phyloP scores from a whole-genome alignment of 1,140 invertebrate genomes.

The Anoplophora glabripennis region DNA sequence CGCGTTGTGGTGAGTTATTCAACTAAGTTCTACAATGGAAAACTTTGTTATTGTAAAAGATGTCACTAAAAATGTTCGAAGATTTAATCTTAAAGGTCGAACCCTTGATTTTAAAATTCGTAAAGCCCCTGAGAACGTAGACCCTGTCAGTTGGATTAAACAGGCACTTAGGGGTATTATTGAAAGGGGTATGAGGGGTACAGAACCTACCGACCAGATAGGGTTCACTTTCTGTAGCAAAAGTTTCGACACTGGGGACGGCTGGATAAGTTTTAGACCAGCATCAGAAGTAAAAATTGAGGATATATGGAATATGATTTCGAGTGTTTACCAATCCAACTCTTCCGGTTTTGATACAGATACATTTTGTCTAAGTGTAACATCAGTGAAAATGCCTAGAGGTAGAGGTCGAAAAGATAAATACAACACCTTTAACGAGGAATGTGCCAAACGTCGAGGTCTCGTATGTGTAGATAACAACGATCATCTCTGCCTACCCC shows the following conservation, averaged over 20 bases:
- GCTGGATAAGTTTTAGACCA: constrained; percentile 1
- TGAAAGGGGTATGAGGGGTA: neutral
- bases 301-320: constrained; percentile 4
- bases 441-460: neutral
- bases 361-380: constrained; percentile 6
- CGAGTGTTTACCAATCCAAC: constrained; percentile 1
- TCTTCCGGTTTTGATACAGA: too few relatives aligned
- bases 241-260: neutral
- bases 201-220: constrained; percentile 3
- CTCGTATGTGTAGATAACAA: constrained; percentile 4
- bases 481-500: constrained; percentile 12
- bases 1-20: too few relatives aligned
- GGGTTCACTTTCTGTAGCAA: constrained; percentile 6
- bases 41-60: neutral
- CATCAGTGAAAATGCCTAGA: constrained; percentile 2
- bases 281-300: constrained; percentile 1
- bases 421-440: too few relatives aligned
- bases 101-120: neutral
- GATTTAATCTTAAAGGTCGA: constrained; percentile 1
- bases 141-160: constrained; percentile 1
- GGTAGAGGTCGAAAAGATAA: neutral
- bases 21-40: neutral
- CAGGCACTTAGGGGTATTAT: neutral
- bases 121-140: neutral
- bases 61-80: constrained; percentile 1